Base-by-base conservation (phyloP, 2,113 vertebrate species). In the Percina caprodes region DNA sequence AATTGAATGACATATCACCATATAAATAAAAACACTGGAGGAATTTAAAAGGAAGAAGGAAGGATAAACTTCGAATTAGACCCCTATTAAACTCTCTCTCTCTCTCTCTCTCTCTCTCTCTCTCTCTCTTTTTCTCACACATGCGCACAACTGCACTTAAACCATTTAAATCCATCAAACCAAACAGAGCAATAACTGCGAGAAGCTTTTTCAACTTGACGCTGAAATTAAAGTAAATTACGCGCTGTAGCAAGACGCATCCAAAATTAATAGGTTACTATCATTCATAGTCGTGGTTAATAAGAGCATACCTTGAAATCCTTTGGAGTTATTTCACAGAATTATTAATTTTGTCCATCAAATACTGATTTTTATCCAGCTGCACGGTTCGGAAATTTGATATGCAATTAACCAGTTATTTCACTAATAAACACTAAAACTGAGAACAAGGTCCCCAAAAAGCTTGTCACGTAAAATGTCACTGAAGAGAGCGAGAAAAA, bases 251-350 rank as follows among this genome's bases (percentile, higher is more conserved):
- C 5, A 19, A 33, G 23, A 72, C 6, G 51, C 65, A 30, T 61
- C 54, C 5, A 1, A 81, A 66, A 76, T 83, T 35, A 79, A 80
- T 65, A 79, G 65, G 82, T 87, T 56, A 39, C 49, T 70, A 30
- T 69, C 69, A 72, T 45, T 74, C 55, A 72, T 5, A 59, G 24
- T 39, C 56, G 26, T 2, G 51, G 45, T 33, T 80, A 9, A 76
- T 70, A 52, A 70, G 33, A 78, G 23, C 84, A 56, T 91, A 94
- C 92, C 93, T 94, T 86, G 52, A 85, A 89, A 83, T 85, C 49
- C 66, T 77, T 79, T 69, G 68, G 79, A 77, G 54, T 85, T 89
- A 92, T 83, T 89, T 85, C 73, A 84, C 71, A 42, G 69, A 89
- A 74, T 85, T 30, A 66, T 82, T 89, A 88, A 93, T 92, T 74